A percentile compares a stretch with the other conserved stretches of the same genome.
These are phyloP conservation scores for Crocuta crocuta DNA, from an alignment of 2,113 vertebrate species.

Conservation along the genomic window DNA sequence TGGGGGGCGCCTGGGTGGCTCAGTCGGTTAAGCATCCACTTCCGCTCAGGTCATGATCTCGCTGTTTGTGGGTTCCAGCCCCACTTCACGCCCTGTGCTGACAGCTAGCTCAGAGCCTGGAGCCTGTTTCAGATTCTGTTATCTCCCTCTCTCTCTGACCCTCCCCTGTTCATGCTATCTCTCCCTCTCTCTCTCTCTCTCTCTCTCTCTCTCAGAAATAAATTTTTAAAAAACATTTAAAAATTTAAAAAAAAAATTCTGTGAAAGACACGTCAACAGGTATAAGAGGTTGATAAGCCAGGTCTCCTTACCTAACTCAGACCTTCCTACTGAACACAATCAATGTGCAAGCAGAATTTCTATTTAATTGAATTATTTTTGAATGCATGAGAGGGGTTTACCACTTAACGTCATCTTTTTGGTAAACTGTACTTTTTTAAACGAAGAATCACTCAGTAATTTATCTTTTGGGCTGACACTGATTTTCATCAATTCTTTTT, in stretches of 20 bases:
- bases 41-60: no score
- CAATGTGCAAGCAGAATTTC: not conserved
- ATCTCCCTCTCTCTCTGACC: no score
- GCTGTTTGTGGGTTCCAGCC: no score
- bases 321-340: not conserved
- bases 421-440: not conserved
- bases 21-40: no score
- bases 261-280: not conserved
- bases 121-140: no score
- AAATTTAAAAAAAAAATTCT: not conserved
- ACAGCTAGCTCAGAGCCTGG: no score
- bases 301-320: not conserved
- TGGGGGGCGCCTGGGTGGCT: no score
- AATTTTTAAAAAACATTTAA: no score
- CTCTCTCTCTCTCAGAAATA: no score
- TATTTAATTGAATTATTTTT: not conserved
- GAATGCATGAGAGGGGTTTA: not conserved
- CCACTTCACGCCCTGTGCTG: no score
- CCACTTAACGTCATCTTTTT: not conserved
- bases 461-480: not conserved
- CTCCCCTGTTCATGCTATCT: no score
- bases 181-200: no score
- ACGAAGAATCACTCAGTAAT: not conserved
- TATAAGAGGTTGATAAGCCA: not conserved
- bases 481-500: constrained; percentile 25